A percentile compares a stretch with the other conserved stretches of the same genome.
Evolutionary conservation across 2,888 invertebrate species (phyloP).

Genomic region (Pseudanteris insignis): DNA sequence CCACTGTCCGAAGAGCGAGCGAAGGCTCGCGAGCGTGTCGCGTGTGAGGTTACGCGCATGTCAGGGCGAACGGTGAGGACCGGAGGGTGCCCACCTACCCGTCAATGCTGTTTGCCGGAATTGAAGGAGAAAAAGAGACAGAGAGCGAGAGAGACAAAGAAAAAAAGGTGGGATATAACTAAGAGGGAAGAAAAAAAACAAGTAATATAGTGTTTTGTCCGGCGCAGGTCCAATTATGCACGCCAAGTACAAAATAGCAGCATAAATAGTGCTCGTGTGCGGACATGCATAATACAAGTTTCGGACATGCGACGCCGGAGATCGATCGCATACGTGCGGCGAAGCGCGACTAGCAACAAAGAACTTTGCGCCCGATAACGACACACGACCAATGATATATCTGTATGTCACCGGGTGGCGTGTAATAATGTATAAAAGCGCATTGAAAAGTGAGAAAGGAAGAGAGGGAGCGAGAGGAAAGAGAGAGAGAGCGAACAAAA

Average conservation of each 20-base stretch:
- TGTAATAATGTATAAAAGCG: constrained; percentile 35
- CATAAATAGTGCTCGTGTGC: constrained; percentile 27
- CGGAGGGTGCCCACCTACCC: constrained; percentile 8
- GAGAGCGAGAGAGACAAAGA: too few relatives aligned
- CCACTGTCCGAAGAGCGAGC: neutral
- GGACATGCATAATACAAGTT: constrained; percentile 40
- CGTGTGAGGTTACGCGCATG: too few relatives aligned
- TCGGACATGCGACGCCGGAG: constrained; percentile 34
- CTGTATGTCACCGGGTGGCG: constrained; percentile 26
- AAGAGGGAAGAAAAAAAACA: neutral
- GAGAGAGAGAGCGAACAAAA: too few relatives aligned
- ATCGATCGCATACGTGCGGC: constrained; percentile 40
- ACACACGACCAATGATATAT: constrained; percentile 30
- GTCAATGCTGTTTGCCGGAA: constrained; percentile 14
- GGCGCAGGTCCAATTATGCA: constrained; percentile 25
- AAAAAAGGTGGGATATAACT: neutral
- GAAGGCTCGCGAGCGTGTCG: too few relatives aligned
- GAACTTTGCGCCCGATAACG: constrained; percentile 43
- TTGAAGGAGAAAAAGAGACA: too few relatives aligned
- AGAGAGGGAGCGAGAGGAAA: too few relatives aligned
- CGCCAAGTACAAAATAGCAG: constrained; percentile 27
- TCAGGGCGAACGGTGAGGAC: neutral
- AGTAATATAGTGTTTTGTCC: constrained; percentile 18
- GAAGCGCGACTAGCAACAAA: constrained; percentile 42
- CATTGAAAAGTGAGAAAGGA: too few relatives aligned